These are phyloP conservation scores for Nasalis larvatus DNA, from an alignment of 2,113 vertebrate genomes.

Conservation along the genomic window DNA sequence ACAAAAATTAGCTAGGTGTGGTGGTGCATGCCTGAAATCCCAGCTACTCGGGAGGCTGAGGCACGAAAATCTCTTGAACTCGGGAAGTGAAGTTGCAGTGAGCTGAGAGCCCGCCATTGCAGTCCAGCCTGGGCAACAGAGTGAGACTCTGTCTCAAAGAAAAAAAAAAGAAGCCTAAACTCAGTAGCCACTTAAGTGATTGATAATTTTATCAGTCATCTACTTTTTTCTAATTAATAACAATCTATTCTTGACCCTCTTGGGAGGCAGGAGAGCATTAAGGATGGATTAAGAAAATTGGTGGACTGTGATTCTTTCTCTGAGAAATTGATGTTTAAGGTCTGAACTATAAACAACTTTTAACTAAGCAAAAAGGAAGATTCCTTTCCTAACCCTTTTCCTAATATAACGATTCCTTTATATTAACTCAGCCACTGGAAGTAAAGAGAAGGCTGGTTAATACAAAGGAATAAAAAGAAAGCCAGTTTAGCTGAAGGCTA, in stretches of 20 bases:
- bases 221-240: neutral
- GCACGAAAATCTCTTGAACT: too few species aligned
- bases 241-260: neutral
- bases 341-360: neutral
- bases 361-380: neutral
- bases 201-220: neutral
- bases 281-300: neutral
- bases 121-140: too few species aligned
- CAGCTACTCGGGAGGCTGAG: too few species aligned
- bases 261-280: neutral
- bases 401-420: too few species aligned
- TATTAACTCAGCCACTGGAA: neutral
- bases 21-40: too few species aligned
- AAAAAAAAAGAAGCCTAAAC: neutral
- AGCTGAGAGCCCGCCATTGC: too few species aligned
- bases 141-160: too few species aligned
- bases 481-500: neutral
- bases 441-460: neutral
- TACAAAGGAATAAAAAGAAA: neutral
- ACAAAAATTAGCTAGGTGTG: too few species aligned
- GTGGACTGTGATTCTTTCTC: neutral
- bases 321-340: neutral
- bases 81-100: fast-evolving
- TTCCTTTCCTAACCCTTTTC: too few species aligned
- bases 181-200: neutral